Evolutionary conservation across 1,140 invertebrate species (phyloP).

Genomic region (Pygmarrhopalites habei): DNA sequence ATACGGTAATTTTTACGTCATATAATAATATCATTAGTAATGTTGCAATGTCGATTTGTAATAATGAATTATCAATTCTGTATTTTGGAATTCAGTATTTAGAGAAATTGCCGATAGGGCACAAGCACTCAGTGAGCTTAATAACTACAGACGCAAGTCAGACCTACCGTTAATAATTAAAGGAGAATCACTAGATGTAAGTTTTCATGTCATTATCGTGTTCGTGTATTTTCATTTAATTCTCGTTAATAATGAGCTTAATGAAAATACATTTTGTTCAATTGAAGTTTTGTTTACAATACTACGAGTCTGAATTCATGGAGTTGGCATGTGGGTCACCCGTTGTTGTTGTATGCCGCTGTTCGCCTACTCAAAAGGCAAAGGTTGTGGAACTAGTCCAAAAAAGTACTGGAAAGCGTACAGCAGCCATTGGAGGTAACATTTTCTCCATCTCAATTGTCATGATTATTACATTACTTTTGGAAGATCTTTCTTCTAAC

Average conservation of each 20-base stretch:
- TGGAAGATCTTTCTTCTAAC: no score
- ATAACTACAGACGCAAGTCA: conserved; percentile 76
- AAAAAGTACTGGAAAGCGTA: conserved; percentile 71
- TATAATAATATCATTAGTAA: no score
- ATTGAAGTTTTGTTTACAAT: conserved; percentile 71
- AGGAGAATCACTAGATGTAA: conserved; percentile 84
- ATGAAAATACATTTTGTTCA: no score
- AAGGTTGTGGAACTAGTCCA: conserved; percentile 87
- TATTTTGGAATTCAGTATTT: no score
- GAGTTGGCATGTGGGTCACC: conserved; percentile 86
- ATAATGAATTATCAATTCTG: no score
- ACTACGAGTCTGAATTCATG: conserved; percentile 92
- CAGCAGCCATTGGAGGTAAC: conserved; percentile 47
- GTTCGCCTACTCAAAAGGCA: conserved; percentile 98
- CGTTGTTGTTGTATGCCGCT: conserved; percentile 84
- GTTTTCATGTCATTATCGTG: conserved; percentile 14
- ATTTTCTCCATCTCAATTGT: no score
- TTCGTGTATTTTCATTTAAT: no score
- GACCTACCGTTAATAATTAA: conserved; percentile 85
- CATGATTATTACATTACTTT: no score
- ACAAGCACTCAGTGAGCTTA: conserved; percentile 87
- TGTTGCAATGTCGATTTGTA: no score
- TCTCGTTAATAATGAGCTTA: no score
- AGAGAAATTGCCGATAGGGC: conserved; percentile 55
- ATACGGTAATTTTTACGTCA: no score